Evolutionary conservation across 2,797 vertebrate genomes (phyloP), one percentile per base, ranked within the genome.

Genomic region (Phalloptychus januarius): DNA sequence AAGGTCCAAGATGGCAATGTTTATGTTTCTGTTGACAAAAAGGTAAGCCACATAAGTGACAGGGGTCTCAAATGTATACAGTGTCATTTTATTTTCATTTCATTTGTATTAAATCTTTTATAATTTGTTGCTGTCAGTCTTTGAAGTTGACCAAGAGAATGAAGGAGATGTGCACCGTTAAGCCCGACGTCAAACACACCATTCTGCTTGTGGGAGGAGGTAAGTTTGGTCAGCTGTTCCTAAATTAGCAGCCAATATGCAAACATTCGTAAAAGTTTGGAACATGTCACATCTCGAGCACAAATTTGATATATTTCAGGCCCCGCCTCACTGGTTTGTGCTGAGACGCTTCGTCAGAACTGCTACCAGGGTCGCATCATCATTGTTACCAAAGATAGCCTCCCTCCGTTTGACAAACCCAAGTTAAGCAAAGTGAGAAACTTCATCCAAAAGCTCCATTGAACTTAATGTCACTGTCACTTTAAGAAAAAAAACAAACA

Each of bases 301-400:
- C 40, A 2, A 28, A 16, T 31, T 45, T 23, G 72, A 46, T 86
- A 69, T 45, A 3, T 40, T 23, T 50, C 2, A 98, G 97, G 97
- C 7, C 96, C 97, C 13, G 97, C 97, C 42, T 93, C 97, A 0
- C 85, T 97, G 89, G 91, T 95, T 18, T 98, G 97, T 67, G 97
- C 97, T 23, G 97, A 98, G 90, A 97, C 94, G 0, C 96, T 98
- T 77, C 95, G 97, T 1, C 97, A 98, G 84, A 96, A 97, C 83
- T 90, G 91, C 50, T 97, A 97, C 83, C 92, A 89, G 0, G 97
- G 97, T 78, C 93, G 95, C 85, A 95, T 98, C 85, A 72, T 98
- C 88, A 94, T 98, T 82, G 88, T 95, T 76, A 97, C 96, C 79
- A 96, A 84, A 63, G 97, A 98, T 82, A 90, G 75, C 1, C 85